A percentile compares a stretch with the other conserved stretches of the same genome.
Evolutionary conservation across 2,888 invertebrate species (phyloP).

Genomic region (Branchellion lobata): DNA sequence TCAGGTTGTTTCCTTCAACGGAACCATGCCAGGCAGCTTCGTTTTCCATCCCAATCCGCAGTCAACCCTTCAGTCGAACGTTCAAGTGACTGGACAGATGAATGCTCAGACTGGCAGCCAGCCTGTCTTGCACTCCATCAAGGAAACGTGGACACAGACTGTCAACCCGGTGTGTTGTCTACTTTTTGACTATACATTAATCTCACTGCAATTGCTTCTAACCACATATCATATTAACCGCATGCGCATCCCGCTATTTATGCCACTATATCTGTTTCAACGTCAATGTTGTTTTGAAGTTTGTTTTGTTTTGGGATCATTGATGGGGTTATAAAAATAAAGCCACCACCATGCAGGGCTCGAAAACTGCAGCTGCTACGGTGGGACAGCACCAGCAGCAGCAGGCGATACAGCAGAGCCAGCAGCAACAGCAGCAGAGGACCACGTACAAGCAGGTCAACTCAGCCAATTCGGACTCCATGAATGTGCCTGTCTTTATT

Average conservation of each 20-base stretch:
- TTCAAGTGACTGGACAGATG: too few species aligned
- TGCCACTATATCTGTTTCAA: too few species aligned
- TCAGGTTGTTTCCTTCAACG: neutral
- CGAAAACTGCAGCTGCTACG: neutral
- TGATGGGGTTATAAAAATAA: too few species aligned
- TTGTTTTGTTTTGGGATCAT: too few species aligned
- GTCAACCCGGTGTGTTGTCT: neutral
- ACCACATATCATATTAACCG: too few species aligned
- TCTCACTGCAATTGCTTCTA: too few species aligned
- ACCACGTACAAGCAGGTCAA: neutral
- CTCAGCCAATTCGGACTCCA: constrained; percentile 18
- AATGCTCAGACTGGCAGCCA: neutral
- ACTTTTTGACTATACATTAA: too few species aligned
- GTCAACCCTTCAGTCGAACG: too few species aligned
- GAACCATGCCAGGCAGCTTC: neutral
- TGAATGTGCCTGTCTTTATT: constrained; percentile 22
- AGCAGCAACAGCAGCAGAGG: neutral
- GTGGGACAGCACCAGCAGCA: neutral
- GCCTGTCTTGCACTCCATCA: neutral
- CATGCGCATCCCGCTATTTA: too few species aligned
- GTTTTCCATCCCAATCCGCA: neutral
- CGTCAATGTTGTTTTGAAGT: too few species aligned
- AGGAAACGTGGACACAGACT: constrained; percentile 10
- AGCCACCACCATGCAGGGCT: too few species aligned
- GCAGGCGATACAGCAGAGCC: neutral